Conservation (phyloP, 30 jellyfish, hydroid and myxozoan species). For the Aurelia coerulea region DNA sequence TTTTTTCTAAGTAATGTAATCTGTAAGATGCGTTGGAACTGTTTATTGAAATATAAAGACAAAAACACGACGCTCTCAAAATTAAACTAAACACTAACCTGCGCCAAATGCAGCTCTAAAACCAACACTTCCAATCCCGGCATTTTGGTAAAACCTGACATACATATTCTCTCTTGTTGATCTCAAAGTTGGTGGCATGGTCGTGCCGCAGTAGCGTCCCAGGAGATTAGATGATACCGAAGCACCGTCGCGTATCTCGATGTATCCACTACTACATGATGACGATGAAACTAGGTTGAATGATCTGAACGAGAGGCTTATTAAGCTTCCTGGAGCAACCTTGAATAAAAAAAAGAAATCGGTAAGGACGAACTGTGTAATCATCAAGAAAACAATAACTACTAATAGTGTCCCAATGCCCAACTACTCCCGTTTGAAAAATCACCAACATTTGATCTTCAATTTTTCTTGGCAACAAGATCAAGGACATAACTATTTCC, state of each 20-base stretch:
- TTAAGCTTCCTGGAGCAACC: constrained; percentile 74
- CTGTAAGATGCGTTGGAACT: too few species aligned
- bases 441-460: too few species aligned
- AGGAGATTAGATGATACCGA: constrained; percentile 23
- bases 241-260: constrained; percentile 68
- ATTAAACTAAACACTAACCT: constrained; percentile 16
- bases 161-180: constrained; percentile 59
- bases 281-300: constrained; percentile 23
- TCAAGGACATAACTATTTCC: too few species aligned
- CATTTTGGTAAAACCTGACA: constrained; percentile 50
- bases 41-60: too few species aligned
- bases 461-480: too few species aligned
- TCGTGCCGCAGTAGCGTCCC: constrained; percentile 64
- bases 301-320: constrained; percentile 45
- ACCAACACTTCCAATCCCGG: constrained; percentile 56
- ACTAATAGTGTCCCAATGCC: too few species aligned
- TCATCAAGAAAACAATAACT: too few species aligned
- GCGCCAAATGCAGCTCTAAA: constrained; percentile 54
- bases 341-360: background rate
- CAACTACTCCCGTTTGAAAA: too few species aligned
- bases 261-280: constrained; percentile 43
- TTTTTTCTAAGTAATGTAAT: too few species aligned
- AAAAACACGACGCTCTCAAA: too few species aligned
- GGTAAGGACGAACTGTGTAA: background rate
- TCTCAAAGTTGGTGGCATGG: constrained; percentile 56